Conservation (phyloP, 2,888 invertebrate species). For the Mactromeris polynyma region DNA sequence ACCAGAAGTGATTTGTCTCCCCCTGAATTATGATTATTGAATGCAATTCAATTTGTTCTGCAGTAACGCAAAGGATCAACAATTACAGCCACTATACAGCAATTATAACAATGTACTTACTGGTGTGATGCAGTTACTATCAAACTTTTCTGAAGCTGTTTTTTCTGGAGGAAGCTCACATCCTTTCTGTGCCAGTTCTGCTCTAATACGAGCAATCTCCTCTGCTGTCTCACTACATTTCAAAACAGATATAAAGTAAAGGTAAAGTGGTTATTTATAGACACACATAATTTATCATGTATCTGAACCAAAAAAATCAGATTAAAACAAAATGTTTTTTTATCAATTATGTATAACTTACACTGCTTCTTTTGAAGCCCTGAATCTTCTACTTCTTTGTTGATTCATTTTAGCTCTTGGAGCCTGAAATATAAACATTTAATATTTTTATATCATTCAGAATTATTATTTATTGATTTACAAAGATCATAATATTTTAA, state of each 20-base stretch:
- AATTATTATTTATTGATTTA: too few species aligned
- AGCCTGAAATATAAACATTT: conserved; percentile 89
- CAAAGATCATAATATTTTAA: too few species aligned
- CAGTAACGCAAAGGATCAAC: too few species aligned
- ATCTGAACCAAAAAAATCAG: too few species aligned
- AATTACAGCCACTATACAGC: too few species aligned
- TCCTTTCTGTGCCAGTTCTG: conserved; percentile 85
- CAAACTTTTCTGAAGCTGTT: conserved; percentile 97
- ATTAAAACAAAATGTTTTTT: too few species aligned
- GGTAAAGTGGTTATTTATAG: too few species aligned
- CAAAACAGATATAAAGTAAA: not conserved
- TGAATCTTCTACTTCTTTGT: conserved; percentile 97
- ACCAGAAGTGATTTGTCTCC: too few species aligned
- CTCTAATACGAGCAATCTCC: conserved; percentile 91
- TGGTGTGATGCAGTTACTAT: conserved; percentile 99
- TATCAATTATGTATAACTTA: conserved; percentile 59
- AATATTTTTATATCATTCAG: too few species aligned
- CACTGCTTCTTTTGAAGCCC: conserved; percentile 96
- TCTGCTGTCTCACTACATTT: conserved; percentile 88
- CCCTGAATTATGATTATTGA: too few species aligned
- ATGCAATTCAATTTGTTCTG: too few species aligned
- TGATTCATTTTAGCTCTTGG: conserved; percentile 99
- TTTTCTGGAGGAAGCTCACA: conserved; percentile 90
- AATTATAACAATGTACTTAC: conserved; percentile 86
- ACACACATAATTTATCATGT: too few species aligned